Evolutionary conservation across 2,797 vertebrate genomes (phyloP), one percentile per base, ranked within the genome.

Genomic region (Spheniscus humboldti): DNA sequence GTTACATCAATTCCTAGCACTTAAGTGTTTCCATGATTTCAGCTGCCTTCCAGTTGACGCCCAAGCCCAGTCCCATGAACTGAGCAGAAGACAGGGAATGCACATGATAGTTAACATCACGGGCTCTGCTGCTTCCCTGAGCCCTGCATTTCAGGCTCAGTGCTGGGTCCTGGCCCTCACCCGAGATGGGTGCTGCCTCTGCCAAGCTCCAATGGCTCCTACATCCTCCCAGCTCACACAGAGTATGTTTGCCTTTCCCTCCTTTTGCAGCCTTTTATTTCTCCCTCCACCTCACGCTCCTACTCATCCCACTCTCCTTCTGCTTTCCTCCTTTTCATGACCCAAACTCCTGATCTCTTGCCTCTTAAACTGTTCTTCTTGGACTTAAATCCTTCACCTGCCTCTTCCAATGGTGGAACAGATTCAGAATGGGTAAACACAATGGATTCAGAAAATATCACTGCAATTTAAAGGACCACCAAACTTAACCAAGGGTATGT

Each of bases 1-100:
- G 14, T 88, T 80, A 39, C 72, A 74, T 86, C 66, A 80, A 15
- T 37, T 91, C 69, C 72, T 91, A 77, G 55, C 39, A 78, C 47
- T 3, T 4, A 67, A 27, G 45, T 16, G 11, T 84, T 78, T 35
- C 60, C 48, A 62, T 69, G 7, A 64, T 74, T 92, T 84, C 63
- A 66, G 50, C 31, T 91, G 69, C 62, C 59, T 86, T 57, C 79
- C 22, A 20, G 62, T 17, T 71, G 50, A 55, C 15, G 7, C 20
- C 68, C 57, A 39, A 76, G 43, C 52, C 73, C 43, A 37, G 25
- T 12, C 19, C 66, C 66, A 13, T 17, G 55, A 64, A 63, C 6
- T 14, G 47, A 69, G 60, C 41, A 81, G 60, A 53, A 64, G 64
- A 16, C 10, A 52, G 16, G 3, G 31, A 68, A 62, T 17, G 16